Base-by-base conservation (phyloP, 2,113 vertebrate genomes). In the Halcyon malimbica region DNA sequence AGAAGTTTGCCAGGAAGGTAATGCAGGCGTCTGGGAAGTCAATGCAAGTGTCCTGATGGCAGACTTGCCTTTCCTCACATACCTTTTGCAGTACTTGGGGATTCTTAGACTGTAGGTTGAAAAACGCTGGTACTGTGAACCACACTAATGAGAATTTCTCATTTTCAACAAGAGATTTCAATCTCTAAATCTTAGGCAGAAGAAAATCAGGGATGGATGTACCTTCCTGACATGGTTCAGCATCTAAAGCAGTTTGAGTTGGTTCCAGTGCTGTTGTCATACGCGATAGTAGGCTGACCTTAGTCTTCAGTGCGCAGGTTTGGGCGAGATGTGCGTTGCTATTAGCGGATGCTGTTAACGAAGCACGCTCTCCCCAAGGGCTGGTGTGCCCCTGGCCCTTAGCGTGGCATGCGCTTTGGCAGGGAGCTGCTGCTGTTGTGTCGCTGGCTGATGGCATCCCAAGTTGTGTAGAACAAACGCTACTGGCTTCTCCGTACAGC, bases 331-430 rank as follows among this genome's bases (percentile, higher is more conserved):
- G 14, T 26, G n/a, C 46, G 78, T 13, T 50, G 35, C 10, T 54
- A 13, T 33, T 59, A 29, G 28, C 10, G 23, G 13, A 6, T n/a
- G 62, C 41, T 29, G 35, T n/a, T 5, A 23, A 44, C 33, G 5
- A 64, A 64, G 23, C 3, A 14, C 7, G 3, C 54, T 14, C 15
- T 21, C 51, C 0, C 1, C 11, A 59, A 59, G 33, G 42, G n/a
- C 3, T 25, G 2, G 28, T 28, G 42, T 1, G 2, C 42, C 75
- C 39, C 35, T 57, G 42, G 14, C 42, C 28, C 4, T 54, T 5
- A 9, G 25, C 6, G 1, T 16, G 14, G 35, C 13, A 2, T 14
- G 33, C 1, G 1, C 56, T 81, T 33, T 35, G 29, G 4, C 56
- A 39, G 24, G 23, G n/a, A 56, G 74, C 57, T 39, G 54, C 37